Evolutionary conservation across 30 jellyfish, hydroid and myxozoan species (phyloP).

Genomic region (Sanderia malayensis): DNA sequence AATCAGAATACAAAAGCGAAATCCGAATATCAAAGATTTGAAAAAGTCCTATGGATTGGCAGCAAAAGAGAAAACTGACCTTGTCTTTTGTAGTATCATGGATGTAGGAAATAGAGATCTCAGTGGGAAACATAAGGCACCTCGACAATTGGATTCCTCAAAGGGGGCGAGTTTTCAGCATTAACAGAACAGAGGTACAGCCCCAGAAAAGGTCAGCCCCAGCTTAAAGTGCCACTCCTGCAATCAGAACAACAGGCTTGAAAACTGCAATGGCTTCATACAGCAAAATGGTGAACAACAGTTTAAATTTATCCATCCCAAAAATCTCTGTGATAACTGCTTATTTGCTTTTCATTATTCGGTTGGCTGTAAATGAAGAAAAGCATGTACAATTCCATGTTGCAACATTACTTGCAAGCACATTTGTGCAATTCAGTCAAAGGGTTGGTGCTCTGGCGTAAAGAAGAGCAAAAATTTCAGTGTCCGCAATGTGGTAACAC

Average conservation of each 20-base stretch:
- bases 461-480: not conserved
- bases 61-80: conserved; percentile 12
- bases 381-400: conserved; percentile 29
- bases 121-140: not conserved
- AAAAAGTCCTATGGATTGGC: not conserved
- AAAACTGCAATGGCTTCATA: conserved; percentile 22
- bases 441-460: conserved; percentile 29
- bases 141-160: not conserved
- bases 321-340: conserved; percentile 43
- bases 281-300: conserved; percentile 17
- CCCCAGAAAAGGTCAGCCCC: too few species aligned
- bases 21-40: conserved; percentile 29
- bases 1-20: conserved; percentile 12
- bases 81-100: conserved; percentile 33
- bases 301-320: conserved; percentile 19
- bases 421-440: conserved; percentile 14
- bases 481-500: too few species aligned
- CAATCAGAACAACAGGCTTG: conserved; percentile 32
- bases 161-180: not conserved
- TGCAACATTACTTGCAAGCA: conserved; percentile 26
- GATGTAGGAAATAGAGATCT: conserved; percentile 3
- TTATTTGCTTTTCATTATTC: conserved; percentile 18
- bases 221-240: conserved; percentile 43
- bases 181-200: not conserved
- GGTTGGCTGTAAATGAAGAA: conserved; percentile 39